Percentiles rank a stretch among this genome's conserved stretches.
Evolutionary conservation across 2,797 vertebrate genomes (phyloP).

Genomic region (Cyprinella venusta): DNA sequence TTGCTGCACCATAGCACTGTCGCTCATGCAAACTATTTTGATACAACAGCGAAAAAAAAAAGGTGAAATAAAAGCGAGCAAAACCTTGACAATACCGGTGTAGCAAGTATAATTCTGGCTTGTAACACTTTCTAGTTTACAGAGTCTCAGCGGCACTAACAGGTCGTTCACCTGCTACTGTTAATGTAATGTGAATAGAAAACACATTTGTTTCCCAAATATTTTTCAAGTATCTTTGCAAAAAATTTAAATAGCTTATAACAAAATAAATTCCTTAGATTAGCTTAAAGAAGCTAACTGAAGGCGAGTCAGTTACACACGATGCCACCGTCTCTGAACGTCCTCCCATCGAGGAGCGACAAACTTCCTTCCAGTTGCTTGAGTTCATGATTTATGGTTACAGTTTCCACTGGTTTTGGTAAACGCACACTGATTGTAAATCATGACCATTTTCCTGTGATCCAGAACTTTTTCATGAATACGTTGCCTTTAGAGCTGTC

Average conservation of each 20-base stretch:
- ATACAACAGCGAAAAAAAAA: conserved; percentile 69
- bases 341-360: conserved; percentile 58
- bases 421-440: conserved; percentile 21
- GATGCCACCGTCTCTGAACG: conserved; percentile 55
- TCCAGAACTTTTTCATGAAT: conserved; percentile 15
- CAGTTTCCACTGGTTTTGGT: conserved; percentile 56
- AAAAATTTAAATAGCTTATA: conserved; percentile 81
- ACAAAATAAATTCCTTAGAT: conserved; percentile 72
- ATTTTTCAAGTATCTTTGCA: conserved; percentile 83
- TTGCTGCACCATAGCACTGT: conserved; percentile 72
- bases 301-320: conserved; percentile 66
- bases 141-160: conserved; percentile 73
- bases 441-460: conserved; percentile 1
- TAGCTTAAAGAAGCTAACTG: conserved; percentile 65
- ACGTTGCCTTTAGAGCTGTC: conserved; percentile 14
- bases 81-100: conserved; percentile 75
- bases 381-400: conserved; percentile 68
- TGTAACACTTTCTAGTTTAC: conserved; percentile 73
- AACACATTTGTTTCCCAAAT: conserved; percentile 72
- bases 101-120: conserved; percentile 75
- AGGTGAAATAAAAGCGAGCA: conserved; percentile 65
- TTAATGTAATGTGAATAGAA: conserved; percentile 61
- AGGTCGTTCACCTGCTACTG: conserved; percentile 66
- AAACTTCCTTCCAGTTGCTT: conserved; percentile 74
- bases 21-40: conserved; percentile 73